These are phyloP conservation scores for Diglossa cyanea DNA, from an alignment of 2,797 vertebrate genomes.

Conservation along the genomic window DNA sequence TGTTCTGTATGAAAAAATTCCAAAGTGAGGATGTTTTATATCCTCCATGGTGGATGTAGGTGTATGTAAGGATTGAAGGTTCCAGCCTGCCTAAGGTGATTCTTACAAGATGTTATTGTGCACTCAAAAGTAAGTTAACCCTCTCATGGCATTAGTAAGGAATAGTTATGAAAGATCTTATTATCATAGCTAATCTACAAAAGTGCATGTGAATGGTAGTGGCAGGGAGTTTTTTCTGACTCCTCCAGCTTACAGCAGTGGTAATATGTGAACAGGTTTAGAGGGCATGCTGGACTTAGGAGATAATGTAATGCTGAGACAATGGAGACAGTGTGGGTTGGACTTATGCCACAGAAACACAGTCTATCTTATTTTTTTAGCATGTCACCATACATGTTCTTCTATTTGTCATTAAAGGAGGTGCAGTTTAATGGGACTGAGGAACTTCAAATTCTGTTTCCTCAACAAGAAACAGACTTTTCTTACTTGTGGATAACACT, in stretches of 20 bases:
- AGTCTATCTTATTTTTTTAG: not conserved
- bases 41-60: not conserved
- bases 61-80: not conserved
- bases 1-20: not conserved
- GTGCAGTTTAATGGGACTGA: not conserved
- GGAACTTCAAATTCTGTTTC: not conserved
- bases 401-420: not conserved
- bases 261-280: not conserved
- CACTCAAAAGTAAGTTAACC: not conserved
- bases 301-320: not conserved
- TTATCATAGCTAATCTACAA: not conserved
- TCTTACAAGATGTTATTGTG: not conserved
- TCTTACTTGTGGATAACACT: not conserved
- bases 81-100: not conserved
- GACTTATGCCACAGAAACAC: not conserved
- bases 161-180: not conserved
- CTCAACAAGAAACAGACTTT: not conserved
- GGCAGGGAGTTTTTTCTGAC: not conserved
- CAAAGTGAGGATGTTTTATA: not conserved
- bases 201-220: not conserved
- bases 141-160: not conserved
- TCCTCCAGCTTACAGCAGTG: not conserved
- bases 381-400: not conserved
- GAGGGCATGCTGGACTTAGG: not conserved
- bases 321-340: not conserved